Conservation (phyloP, 2,113 vertebrate species). For the Serilophus lunatus region DNA sequence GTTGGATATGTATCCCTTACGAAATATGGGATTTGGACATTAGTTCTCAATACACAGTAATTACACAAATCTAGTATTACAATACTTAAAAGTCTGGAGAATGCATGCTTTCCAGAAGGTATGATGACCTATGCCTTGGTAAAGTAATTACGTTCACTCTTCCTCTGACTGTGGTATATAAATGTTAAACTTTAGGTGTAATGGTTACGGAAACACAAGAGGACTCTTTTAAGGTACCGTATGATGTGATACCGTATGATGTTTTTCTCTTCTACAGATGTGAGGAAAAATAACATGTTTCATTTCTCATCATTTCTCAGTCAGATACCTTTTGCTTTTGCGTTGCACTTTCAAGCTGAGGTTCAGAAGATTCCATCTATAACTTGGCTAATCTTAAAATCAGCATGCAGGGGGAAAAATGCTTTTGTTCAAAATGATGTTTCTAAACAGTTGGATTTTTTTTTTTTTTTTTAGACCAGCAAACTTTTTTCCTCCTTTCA, state of each 20-base stretch:
- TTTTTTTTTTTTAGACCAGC: not conserved
- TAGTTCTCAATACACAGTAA: not conserved
- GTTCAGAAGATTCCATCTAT: not conserved
- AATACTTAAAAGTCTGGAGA: not conserved
- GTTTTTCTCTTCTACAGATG: not conserved
- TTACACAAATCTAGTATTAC: not conserved
- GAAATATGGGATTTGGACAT: not conserved
- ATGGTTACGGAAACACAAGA: not conserved
- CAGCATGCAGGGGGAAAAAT: not conserved
- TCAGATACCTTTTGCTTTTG: not conserved
- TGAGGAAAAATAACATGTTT: not conserved
- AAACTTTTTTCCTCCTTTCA: not conserved
- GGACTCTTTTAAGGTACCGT: not conserved
- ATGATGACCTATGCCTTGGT: not conserved
- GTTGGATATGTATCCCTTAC: not conserved
- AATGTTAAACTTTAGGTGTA: not conserved
- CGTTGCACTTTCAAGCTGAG: not conserved
- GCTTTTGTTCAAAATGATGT: not conserved
- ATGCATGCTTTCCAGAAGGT: not conserved
- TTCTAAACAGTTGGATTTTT: not conserved
- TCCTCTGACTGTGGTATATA: not conserved
- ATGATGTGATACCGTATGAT: not conserved
- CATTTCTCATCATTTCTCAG: not conserved
- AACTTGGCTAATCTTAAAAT: slow-evolving; percentile 9
- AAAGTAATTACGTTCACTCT: not conserved